phyloP scores from a whole-genome alignment of 1,140 invertebrate species.

The Sycophaga agraensis region DNA sequence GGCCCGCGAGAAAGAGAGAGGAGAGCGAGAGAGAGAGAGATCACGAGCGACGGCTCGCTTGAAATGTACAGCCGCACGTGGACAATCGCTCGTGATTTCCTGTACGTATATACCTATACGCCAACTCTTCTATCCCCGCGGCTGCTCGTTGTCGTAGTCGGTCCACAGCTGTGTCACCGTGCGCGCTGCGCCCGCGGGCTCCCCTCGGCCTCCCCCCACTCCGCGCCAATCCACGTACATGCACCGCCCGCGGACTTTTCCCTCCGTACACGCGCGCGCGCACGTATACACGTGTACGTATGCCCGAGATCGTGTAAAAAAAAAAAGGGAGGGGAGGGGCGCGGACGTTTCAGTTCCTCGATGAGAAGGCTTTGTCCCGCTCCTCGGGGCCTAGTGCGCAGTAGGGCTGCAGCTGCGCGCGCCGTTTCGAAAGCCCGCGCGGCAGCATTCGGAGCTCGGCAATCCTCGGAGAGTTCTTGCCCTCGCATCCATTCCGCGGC shows the following conservation, averaged over 20 bases:
- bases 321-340: too few species aligned
- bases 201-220: not conserved
- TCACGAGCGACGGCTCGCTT: not conserved
- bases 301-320: too few species aligned
- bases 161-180: too few species aligned
- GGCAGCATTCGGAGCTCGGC: not conserved
- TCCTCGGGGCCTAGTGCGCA: too few species aligned
- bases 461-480: not conserved
- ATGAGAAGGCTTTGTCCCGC: constrained; percentile 7
- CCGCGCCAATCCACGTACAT: not conserved
- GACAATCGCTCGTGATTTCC: constrained; percentile 24
- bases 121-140: too few species aligned
- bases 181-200: not conserved
- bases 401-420: not conserved
- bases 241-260: not conserved
- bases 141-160: too few species aligned
- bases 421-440: not conserved
- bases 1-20: too few species aligned
- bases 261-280: not conserved
- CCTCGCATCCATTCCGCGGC: not conserved
- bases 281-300: too few species aligned
- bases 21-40: not conserved
- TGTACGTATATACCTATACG: too few species aligned
- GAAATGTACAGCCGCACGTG: constrained; percentile 5
- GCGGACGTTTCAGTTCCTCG: not conserved